Evolutionary conservation across 2,888 invertebrate species (phyloP), one percentile per base, ranked within the genome.

Genomic region (Argyra leucocephala): DNA sequence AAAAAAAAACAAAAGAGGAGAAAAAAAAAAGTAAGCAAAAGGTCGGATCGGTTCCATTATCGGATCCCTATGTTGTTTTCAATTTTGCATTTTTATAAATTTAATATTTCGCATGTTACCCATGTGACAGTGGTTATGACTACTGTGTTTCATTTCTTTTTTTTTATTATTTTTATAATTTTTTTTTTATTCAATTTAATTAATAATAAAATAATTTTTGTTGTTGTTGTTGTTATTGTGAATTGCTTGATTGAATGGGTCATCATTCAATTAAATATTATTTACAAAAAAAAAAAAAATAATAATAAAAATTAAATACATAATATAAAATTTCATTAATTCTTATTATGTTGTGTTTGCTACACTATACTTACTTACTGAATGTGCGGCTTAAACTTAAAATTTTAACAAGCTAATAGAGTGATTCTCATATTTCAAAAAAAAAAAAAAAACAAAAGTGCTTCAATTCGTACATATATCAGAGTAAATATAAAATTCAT

Each of bases 261-360:
- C 77, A 75, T 76, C 76, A 75, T 76, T 76, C 74, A 76, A 76
- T 76, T 76, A 69, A 76, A 75, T 73, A 74, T 75, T 72, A 76
- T 76, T 75, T 48, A 18, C 48, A 18, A 48, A 48, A 18, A 18
- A n/a, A 18, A 48, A 12, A 9, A 75, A 75, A 73, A 70, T 69
- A 73, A 73, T 10, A 9, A 12, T 10, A 37, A 37, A 37, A 37
- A 37, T 48, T 1, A 31, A 31, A 31, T 10, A 31, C 31, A 31
- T 12, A 31, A 10, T 12, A 31, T 10, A 26, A 31, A n/a, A n/a
- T n/a, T n/a, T n/a, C n/a, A n/a, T n/a, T 31, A 7, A 31, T 26
- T 61, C 24, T 26, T 61, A 21, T 57, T 24, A 31, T 10, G 12
- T 6, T 7, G 12, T 31, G 31, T 31, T 31, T 31, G 31, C 31